Evolutionary conservation across 2,797 vertebrate species (phyloP).

Genomic region (Lophotriccus pileatus): DNA sequence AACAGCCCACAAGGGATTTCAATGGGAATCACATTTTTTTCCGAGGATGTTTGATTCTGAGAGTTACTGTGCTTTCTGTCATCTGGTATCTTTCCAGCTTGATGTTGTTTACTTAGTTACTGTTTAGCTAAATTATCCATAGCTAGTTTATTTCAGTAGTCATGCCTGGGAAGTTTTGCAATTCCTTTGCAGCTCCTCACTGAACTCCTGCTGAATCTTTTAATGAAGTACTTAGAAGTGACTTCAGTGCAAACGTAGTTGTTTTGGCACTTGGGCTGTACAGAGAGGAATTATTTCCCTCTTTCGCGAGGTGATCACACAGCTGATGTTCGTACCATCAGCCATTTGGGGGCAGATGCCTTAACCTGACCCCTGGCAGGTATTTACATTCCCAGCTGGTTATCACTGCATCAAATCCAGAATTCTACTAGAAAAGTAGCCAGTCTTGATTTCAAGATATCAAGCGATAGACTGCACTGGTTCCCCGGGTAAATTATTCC

Average conservation of each 20-base stretch:
- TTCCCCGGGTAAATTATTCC: conserved; percentile 21
- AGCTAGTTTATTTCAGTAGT: conserved; percentile 8
- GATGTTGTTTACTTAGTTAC: background rate
- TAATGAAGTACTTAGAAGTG: background rate
- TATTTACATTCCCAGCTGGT: conserved; percentile 4
- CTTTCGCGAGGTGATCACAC: background rate
- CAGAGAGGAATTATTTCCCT: background rate
- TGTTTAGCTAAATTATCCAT: background rate
- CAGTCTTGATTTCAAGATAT: conserved; percentile 20
- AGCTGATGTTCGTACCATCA: background rate
- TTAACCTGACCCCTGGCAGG: background rate
- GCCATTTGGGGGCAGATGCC: background rate
- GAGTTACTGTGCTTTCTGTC: background rate
- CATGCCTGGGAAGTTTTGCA: background rate
- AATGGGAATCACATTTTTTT: background rate
- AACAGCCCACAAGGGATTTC: background rate
- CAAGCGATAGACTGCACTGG: background rate
- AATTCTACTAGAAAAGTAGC: conserved; percentile 5
- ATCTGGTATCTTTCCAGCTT: background rate
- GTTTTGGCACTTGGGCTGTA: background rate
- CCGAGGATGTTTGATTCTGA: background rate
- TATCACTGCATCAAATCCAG: background rate
- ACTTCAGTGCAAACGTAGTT: background rate
- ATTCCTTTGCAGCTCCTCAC: background rate
- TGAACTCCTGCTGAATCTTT: background rate